Conservation (phyloP, 2,888 invertebrate species). For the Harpagoxenus sublaevis region DNA sequence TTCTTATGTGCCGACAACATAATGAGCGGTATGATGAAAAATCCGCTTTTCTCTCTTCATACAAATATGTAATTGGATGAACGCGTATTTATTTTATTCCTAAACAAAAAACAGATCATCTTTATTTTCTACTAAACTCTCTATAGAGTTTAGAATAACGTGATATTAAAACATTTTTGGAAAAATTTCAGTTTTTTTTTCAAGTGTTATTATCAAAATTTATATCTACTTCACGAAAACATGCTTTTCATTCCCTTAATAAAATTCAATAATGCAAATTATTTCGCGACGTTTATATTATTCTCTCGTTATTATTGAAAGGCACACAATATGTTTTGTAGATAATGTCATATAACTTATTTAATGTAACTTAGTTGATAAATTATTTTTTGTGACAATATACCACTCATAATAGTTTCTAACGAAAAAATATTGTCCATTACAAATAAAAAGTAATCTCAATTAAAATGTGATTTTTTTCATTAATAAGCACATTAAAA, state of each 20-base stretch:
- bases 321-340: constrained; percentile 40
- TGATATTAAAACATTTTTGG: constrained; percentile 4
- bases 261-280: constrained; percentile 28
- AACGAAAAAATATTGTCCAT: background rate
- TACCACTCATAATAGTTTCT: constrained; percentile 2
- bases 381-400: constrained; percentile 19
- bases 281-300: background rate
- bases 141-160: constrained; percentile 21
- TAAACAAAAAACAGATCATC: constrained; percentile 78
- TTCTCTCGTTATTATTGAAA: constrained; percentile 14
- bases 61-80: constrained; percentile 79
- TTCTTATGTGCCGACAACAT: constrained; percentile 73
- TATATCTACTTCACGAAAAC: constrained; percentile 29
- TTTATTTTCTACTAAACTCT: constrained; percentile 64
- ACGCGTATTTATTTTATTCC: constrained; percentile 78
- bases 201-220: constrained; percentile 6
- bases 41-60: constrained; percentile 75
- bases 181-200: background rate
- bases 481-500: background rate
- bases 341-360: constrained; percentile 16
- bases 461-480: background rate
- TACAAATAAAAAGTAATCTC: background rate
- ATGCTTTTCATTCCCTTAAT: constrained; percentile 10
- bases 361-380: background rate
- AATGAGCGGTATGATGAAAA: constrained; percentile 74